phyloP scores from a whole-genome alignment of 64 coral and sea anemone genomes.

The Montipora sp. region DNA sequence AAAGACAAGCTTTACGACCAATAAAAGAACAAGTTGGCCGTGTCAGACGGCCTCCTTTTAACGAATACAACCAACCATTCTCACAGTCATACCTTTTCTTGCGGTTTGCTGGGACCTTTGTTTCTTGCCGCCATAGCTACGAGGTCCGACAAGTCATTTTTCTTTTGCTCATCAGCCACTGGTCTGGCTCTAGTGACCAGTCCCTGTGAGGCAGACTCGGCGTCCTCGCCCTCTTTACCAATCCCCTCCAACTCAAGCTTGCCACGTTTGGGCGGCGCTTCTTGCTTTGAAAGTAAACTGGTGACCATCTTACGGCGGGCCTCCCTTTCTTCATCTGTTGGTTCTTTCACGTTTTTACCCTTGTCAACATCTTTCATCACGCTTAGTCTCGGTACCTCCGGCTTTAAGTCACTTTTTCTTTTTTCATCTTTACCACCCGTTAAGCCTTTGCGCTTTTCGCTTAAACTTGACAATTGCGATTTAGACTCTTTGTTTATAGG shows the following conservation, averaged over 20 bases:
- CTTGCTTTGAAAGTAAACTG: slow-evolving; percentile 65
- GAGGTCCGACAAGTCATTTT: slow-evolving; percentile 68
- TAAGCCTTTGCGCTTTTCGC: background rate
- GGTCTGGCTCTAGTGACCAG: slow-evolving; percentile 42
- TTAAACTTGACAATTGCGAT: slow-evolving; percentile 4
- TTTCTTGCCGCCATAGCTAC: slow-evolving; percentile 40
- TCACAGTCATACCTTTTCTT: slow-evolving; percentile 59
- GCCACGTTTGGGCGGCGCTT: slow-evolving; percentile 34
- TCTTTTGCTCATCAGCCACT: background rate
- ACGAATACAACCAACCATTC: background rate
- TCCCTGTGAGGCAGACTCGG: slow-evolving; percentile 1
- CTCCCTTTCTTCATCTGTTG: slow-evolving; percentile 68
- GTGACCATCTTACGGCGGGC: slow-evolving; percentile 60
- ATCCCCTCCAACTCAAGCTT: slow-evolving; percentile 68
- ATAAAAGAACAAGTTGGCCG: background rate
- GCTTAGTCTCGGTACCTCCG: slow-evolving; percentile 13
- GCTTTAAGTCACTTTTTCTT: slow-evolving; percentile 22
- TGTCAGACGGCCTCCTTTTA: background rate
- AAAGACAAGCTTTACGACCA: background rate
- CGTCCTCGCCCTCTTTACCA: slow-evolving; percentile 58
- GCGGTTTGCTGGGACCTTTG: slow-evolving; percentile 24
- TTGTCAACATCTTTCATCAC: slow-evolving; percentile 12
- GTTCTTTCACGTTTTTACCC: slow-evolving; percentile 22
- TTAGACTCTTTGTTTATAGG: background rate
- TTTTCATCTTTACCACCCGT: background rate